phyloP scores from a whole-genome alignment of 2,888 invertebrate species.

The Thelaira solivaga region DNA sequence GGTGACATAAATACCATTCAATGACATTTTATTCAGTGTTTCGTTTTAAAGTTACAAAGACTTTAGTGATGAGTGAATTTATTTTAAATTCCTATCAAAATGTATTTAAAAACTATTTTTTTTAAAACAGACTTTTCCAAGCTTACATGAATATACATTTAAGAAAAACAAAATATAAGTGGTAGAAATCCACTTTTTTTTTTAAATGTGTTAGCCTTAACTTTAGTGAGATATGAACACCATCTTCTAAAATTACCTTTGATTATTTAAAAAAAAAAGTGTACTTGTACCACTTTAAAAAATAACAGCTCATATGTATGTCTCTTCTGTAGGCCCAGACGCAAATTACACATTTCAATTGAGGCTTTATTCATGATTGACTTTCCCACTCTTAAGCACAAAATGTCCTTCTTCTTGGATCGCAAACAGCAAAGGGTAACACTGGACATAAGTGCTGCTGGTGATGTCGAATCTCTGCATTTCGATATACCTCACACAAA shows the following conservation, averaged over 20 bases:
- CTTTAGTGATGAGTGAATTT: neutral
- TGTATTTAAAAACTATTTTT: too few species aligned
- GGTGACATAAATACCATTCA: conserved; percentile 21
- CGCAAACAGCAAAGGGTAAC: conserved; percentile 76
- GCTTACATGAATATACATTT: too few species aligned
- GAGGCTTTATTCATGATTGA: conserved; percentile 78
- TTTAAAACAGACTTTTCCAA: too few species aligned
- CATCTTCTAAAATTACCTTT: too few species aligned
- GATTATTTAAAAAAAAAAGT: too few species aligned
- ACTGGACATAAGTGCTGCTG: conserved; percentile 75
- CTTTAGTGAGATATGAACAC: too few species aligned
- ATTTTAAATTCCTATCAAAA: neutral
- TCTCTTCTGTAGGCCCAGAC: conserved; percentile 71
- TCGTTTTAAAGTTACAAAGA: neutral
- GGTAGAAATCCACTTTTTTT: too few species aligned
- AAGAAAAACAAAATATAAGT: too few species aligned
- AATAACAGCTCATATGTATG: too few species aligned
- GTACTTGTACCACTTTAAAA: too few species aligned
- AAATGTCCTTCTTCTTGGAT: conserved; percentile 77
- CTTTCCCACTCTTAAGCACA: conserved; percentile 76
- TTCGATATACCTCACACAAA: conserved; percentile 76
- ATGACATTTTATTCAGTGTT: neutral
- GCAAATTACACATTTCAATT: conserved; percentile 76
- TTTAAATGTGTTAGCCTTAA: too few species aligned
- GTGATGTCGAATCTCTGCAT: conserved; percentile 74